Base-by-base conservation (phyloP, 2,113 vertebrate species). In the Zosterops lateralis region DNA sequence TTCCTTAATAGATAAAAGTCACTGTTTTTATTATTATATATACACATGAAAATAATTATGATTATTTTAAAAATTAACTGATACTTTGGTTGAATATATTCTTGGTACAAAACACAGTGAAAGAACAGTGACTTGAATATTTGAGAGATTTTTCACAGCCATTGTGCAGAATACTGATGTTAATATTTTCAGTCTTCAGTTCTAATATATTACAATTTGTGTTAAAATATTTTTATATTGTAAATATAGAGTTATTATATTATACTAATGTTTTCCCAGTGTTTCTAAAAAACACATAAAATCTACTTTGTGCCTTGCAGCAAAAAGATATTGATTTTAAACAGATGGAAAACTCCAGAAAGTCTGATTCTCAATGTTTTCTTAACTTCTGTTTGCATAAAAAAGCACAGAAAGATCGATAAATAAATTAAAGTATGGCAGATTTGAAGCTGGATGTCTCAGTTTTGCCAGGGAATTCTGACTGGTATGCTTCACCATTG, bases 291-390 rank as follows among this genome's bases (percentile, higher is more conserved):
- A 87, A 20, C 4, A 28, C 8, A 82, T 65, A 70, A 40, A 50
- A 56, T 64, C 47, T 84, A 38, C 42, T n/a, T 56, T 91, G 10
- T 88, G 66, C 22, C 17, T 93, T 95, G 70, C 73, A 94, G 78
- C 36, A 95, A 91, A 92, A 93, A 84, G 9, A 61, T 86, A 93
- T 36, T 93, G 95, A 95, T 96, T 95, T 96, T 68, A 95, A 93
- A 66, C 12, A 65, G 29, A 79, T 56, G 68, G 56, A 93, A 96
- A 93, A 77, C 16, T 83, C 32, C n/a, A 71, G 53, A 80, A 87
- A 82, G 12, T 36, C 6, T 94, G 31, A 24, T 82, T 78, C 64
- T 95, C 15, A 71, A 24, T 64, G 3, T 6, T 60, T 62, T 86
- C 70, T 38, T 6, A 81, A 89, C 56, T 90, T 95, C 34, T 86